Evolutionary conservation across 2,888 invertebrate genomes (phyloP), one percentile per base, ranked within the genome.

Genomic region (Xestia xanthographa): DNA sequence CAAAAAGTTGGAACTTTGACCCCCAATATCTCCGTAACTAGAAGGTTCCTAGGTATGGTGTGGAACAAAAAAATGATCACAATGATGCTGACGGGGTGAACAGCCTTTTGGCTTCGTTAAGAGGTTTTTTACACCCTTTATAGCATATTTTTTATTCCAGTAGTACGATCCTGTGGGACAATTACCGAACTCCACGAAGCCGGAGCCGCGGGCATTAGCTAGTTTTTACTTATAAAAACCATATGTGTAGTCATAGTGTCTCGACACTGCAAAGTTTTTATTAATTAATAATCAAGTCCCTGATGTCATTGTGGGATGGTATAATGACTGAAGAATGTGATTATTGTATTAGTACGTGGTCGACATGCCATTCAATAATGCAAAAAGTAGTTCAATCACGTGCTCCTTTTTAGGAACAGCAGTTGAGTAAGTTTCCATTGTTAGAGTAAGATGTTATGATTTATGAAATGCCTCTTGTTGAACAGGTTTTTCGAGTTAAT

Each of bases 221-320:
- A 58, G 58, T 58, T 4, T 20, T 60, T 60, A 20, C 20, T 60
- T 20, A 68, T 65, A 72, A 66, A 43, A 66, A 48, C 48, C 66
- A 70, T 73, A 66, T 74, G 75, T 72, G 72, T 63, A 34, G n/a
- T n/a, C 34, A 2, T 34, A 22, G 43, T 75, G 69, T 82, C 72
- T 72, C 48, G 79, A 38, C 71, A 77, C 76, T 80, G 71, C 69
- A 80, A 73, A 50, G 80, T 79, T 85, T 85, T 85, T 82, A 79
- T 87, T 85, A 85, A 86, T 86, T 82, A 83, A 81, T 82, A 83
- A 81, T 83, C 50, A 73, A 65, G 43, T 74, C 77, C 70, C 77
- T 88, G 82, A 84, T 82, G 87, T 86, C 87, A 87, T 75, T 82
- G 87, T 62, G 77, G 48, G 67, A 73, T 82, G 72, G 72, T 76